Base-by-base conservation (phyloP, 1,140 invertebrate genomes). In the Ruditapes philippinarum region DNA sequence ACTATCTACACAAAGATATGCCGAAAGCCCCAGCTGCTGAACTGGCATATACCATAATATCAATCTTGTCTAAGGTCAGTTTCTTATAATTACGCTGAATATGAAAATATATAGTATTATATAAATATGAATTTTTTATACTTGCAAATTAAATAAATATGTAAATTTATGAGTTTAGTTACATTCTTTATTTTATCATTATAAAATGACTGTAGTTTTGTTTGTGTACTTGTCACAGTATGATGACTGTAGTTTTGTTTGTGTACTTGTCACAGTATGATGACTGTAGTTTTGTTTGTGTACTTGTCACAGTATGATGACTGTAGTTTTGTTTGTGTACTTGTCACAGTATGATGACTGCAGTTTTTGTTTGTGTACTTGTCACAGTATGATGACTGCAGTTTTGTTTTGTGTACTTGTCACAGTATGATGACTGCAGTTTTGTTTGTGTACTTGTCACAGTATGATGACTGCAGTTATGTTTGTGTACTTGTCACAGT, bases 41-140 rank as follows among this genome's bases (percentile, higher is more conserved):
- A 11, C 38, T 83, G 25, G 62, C 65, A 22, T 22, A 68, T 17
- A 17, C 33, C 1, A 51, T 83, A 33, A 42, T 45, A 25, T 36
- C 40, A 0, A 33, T 83, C 31, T 49, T 83, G 19, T 68, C 81
- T 14, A 73, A 83, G 81, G 81, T 70, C 31, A 25, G 36, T 2
- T n/a, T 49, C 9, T 60, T 60, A n/a, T n/a, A n/a, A n/a, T n/a
- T n/a, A n/a, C n/a, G n/a, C n/a, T n/a, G n/a, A n/a, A n/a, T n/a
- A n/a, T n/a, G n/a, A n/a, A n/a, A n/a, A n/a, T n/a, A n/a, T n/a
- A n/a, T n/a, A n/a, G n/a, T n/a, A n/a, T n/a, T n/a, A n/a, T n/a
- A n/a, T n/a, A n/a, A n/a, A n/a, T n/a, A n/a, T n/a, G n/a, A n/a
- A n/a, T n/a, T n/a, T n/a, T n/a, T n/a, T n/a, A n/a, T n/a, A n/a